A percentile compares a stretch with the other conserved stretches of the same genome.
Conservation (phyloP, 2,113 vertebrate genomes). For the Spermophilus dauricus region DNA sequence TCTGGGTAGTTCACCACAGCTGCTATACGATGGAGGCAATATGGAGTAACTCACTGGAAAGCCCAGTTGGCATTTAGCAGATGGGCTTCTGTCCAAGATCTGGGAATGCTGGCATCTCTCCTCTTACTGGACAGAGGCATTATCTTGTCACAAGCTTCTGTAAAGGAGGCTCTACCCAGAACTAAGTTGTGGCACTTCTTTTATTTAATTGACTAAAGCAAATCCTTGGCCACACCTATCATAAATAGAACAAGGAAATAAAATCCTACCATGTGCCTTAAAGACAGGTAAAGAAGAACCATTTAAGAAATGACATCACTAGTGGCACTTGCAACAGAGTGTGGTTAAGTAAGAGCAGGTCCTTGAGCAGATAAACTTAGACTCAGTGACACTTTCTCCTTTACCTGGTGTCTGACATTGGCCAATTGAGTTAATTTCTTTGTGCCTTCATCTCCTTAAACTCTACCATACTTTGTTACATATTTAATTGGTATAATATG, state of each 20-base stretch:
- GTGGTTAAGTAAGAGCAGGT: not conserved
- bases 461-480: not conserved
- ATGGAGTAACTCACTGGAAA: not conserved
- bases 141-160: not conserved
- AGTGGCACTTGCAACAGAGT: not conserved
- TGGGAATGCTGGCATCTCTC: not conserved
- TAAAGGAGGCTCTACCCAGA: not conserved
- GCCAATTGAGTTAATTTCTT: not conserved
- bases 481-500: not conserved
- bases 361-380: not conserved
- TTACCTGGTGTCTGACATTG: not conserved
- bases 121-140: not conserved
- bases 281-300: not conserved
- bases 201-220: not conserved
- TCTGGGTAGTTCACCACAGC: not conserved
- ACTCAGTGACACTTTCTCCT: not conserved
- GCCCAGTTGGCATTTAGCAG: not conserved
- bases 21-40: not conserved
- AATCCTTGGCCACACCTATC: not conserved
- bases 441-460: not conserved
- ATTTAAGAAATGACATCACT: not conserved
- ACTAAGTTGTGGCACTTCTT: not conserved
- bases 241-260: not conserved
- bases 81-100: not conserved
- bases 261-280: not conserved